These are phyloP conservation scores for Leptinotarsa defecta DNA, from an alignment of 1,140 invertebrate species.

Conservation along the genomic window DNA sequence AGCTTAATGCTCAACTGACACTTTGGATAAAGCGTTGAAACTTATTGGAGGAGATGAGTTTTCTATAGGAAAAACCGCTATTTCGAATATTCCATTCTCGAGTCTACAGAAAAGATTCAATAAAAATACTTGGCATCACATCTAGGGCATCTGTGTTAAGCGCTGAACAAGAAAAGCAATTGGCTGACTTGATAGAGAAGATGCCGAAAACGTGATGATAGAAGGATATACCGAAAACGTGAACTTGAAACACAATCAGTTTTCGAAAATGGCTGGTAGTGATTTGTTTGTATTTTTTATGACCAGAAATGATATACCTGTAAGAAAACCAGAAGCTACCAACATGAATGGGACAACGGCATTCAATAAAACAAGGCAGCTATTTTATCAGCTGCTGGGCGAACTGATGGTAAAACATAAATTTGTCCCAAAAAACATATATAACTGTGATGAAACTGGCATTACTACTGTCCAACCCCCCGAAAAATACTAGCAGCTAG, in stretches of 20 bases:
- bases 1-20: background rate
- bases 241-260: constrained; percentile 40
- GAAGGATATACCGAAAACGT: constrained; percentile 44
- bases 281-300: constrained; percentile 35
- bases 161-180: constrained; percentile 22
- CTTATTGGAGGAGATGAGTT: background rate
- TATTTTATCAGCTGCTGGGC: constrained; percentile 49
- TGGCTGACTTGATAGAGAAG: constrained; percentile 20
- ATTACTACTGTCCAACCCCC: constrained; percentile 20
- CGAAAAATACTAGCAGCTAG: constrained; percentile 25
- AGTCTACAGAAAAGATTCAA: constrained; percentile 44
- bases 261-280: constrained; percentile 36
- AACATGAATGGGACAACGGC: constrained; percentile 37
- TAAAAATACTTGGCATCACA: constrained; percentile 26
- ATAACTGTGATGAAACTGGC: constrained; percentile 30
- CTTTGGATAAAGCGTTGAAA: background rate
- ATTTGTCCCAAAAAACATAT: constrained; percentile 21
- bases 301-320: constrained; percentile 47
- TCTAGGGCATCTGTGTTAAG: constrained; percentile 34
- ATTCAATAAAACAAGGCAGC: constrained; percentile 37
- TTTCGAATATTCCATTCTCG: constrained; percentile 40
- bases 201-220: constrained; percentile 42
- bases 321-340: constrained; percentile 44
- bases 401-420: constrained; percentile 28
- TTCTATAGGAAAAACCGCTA: background rate